A percentile compares a stretch with the other conserved stretches of the same genome.
These are phyloP conservation scores for Montipora cactus DNA, from an alignment of 64 coral and sea anemone genomes.

Conservation along the genomic window DNA sequence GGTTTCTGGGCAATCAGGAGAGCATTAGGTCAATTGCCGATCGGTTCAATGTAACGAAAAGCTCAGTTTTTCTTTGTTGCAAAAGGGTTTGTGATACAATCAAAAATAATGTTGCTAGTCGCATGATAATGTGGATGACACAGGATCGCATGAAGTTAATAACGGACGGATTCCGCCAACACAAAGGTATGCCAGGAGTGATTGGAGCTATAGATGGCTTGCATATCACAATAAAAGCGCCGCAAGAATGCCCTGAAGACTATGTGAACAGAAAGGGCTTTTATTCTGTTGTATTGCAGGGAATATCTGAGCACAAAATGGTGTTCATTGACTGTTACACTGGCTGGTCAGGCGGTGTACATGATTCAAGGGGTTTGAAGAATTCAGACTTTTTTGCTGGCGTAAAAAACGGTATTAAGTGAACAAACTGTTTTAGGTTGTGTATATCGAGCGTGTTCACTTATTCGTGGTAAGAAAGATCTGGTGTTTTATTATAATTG, in stretches of 20 bases:
- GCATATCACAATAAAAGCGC: constrained; percentile 8
- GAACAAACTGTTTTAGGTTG: neutral
- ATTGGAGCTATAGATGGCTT: neutral
- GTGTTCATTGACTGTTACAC: neutral
- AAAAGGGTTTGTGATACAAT: constrained; percentile 31
- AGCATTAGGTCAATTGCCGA: neutral
- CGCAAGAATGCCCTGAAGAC: neutral
- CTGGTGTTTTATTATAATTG: too few relatives aligned
- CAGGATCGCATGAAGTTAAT: neutral
- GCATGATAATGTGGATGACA: constrained; percentile 12
- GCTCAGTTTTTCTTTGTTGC: constrained; percentile 1
- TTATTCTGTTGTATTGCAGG: neutral
- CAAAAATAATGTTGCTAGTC: constrained; percentile 18
- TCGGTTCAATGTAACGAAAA: constrained; percentile 35
- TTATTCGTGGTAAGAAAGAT: constrained; percentile 12
- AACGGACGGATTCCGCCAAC: constrained; percentile 21
- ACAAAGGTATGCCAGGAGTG: constrained; percentile 15
- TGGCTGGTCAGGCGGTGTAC: neutral
- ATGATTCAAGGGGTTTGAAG: neutral
- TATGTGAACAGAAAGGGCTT: neutral
- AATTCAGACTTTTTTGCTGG: constrained; percentile 1
- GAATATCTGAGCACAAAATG: neutral
- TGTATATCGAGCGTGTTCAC: neutral
- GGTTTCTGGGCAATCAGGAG: constrained; percentile 59
- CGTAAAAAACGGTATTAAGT: neutral